Base-by-base conservation (phyloP, 2,797 vertebrate species). In the Crenuchus spilurus region DNA sequence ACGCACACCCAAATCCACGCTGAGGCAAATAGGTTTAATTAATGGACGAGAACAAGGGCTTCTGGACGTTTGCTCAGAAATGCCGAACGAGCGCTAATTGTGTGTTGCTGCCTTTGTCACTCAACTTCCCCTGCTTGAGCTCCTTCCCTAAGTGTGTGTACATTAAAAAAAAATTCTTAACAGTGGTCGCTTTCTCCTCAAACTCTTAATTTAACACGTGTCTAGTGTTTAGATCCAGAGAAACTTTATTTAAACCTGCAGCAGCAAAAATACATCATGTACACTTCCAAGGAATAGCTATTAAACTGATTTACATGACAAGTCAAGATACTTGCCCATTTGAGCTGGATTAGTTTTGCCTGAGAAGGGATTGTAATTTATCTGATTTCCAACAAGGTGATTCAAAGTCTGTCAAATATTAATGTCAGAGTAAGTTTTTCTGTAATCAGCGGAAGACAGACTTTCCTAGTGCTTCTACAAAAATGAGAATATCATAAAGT, bases 1-100 rank as follows among this genome's bases (percentile, higher is more conserved):
- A 30, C 37, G 30, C 37, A 44, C 35, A 57, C 52, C 13, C 28
- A 51, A 22, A 39, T 54, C 48, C 13, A 4, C 31, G 4, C 48
- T 41, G 60, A 28, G 22, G 39, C 11, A 42, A 63, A 63, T 42
- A 68, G 41, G 20, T 16, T 46, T 67, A 30, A 74, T 39, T 74
- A 60, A 18, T 22, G 41, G 44, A 37, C 33, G 16, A 41, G 44
- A 57, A 18, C 35, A 33, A 68, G 46, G n/a, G 13, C 10, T 51
- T 68, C 28, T 41, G 44, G 64, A 54, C 42, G 46, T 69, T 69
- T 35, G 33, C 55, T 26, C 37, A 35, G 2, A 31, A 46, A 42
- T 20, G 22, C 37, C 14, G 24, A 51, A 28, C 44, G 18, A 28
- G 54, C 42, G 10, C 46, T 33, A 35, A 71, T 8, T 57, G 37